Conservation (phyloP, 37 sponge, comb jelly and placozoan species). For the Geodia barretti region DNA sequence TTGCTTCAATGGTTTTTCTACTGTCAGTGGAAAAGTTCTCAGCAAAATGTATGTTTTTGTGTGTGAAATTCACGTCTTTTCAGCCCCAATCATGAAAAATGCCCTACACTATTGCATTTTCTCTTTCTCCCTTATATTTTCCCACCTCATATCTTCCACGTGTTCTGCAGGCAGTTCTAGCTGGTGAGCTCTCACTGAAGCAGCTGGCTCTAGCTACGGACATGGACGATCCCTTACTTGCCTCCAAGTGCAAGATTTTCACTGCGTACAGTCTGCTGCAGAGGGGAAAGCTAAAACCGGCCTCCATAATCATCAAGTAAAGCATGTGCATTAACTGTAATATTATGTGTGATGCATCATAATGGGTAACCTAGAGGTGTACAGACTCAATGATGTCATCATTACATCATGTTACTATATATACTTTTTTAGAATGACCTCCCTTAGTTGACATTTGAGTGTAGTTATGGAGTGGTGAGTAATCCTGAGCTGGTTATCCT, state of each 20-base stretch:
- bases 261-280: slow-evolving; percentile 77
- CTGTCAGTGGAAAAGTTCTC: too few species aligned
- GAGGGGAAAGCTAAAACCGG: slow-evolving; percentile 31
- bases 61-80: too few species aligned
- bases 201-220: slow-evolving; percentile 65
- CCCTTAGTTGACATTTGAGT: too few species aligned
- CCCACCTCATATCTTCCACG: neutral
- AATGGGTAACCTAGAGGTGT: neutral
- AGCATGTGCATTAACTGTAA: neutral
- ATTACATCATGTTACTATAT: neutral
- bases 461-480: too few species aligned
- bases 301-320: slow-evolving; percentile 67
- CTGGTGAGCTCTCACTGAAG: slow-evolving; percentile 58
- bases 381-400: neutral
- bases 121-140: neutral
- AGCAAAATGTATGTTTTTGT: too few species aligned
- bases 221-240: slow-evolving; percentile 67
- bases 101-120: too few species aligned
- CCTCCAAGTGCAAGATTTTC: slow-evolving; percentile 51
- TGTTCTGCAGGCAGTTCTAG: slow-evolving; percentile 51
- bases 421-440: too few species aligned
- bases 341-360: neutral
- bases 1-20: too few species aligned
- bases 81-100: too few species aligned
- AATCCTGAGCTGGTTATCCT: too few species aligned